These are phyloP conservation scores for Rutilus rutilus DNA, from an alignment of 2,113 vertebrate genomes.

Conservation along the genomic window DNA sequence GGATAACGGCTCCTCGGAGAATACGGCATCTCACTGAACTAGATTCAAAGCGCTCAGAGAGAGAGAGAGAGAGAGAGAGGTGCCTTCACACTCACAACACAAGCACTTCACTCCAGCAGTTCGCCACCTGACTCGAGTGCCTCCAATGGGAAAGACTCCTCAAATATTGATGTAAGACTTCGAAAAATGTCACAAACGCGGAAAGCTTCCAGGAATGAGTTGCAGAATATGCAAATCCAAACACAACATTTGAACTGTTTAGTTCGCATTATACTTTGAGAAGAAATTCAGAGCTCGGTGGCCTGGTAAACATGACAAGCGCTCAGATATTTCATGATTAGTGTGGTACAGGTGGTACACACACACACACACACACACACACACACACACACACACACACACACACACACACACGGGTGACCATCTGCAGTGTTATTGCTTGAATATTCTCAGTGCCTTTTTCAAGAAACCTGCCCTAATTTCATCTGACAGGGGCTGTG, in stretches of 20 bases:
- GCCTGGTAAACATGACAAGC: conserved; percentile 26
- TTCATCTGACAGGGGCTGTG: conserved; percentile 76
- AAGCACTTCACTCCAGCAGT: conserved; percentile 30
- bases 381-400: conserved; percentile 1
- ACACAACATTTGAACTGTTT: not conserved
- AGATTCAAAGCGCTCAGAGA: conserved; percentile 65
- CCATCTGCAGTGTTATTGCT: conserved; percentile 64
- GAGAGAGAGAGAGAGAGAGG: conserved; percentile 29
- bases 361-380: conserved; percentile 37
- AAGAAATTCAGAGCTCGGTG: conserved; percentile 50
- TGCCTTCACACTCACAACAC: conserved; percentile 29
- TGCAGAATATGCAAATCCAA: not conserved
- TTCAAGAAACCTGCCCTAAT: conserved; percentile 73
- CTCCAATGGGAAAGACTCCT: not conserved
- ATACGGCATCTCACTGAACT: conserved; percentile 72
- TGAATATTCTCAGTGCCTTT: conserved; percentile 65
- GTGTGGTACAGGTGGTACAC: not conserved
- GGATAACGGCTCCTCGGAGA: conserved; percentile 67
- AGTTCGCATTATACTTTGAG: not conserved
- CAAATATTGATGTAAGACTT: not conserved
- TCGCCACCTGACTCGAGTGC: not conserved
- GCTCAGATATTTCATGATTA: not conserved
- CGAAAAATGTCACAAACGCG: not conserved
- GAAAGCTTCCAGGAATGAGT: not conserved
- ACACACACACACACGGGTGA: conserved; percentile 38